Base-by-base conservation (phyloP, 2,888 invertebrate species). In the Sialis fuliginosa region DNA sequence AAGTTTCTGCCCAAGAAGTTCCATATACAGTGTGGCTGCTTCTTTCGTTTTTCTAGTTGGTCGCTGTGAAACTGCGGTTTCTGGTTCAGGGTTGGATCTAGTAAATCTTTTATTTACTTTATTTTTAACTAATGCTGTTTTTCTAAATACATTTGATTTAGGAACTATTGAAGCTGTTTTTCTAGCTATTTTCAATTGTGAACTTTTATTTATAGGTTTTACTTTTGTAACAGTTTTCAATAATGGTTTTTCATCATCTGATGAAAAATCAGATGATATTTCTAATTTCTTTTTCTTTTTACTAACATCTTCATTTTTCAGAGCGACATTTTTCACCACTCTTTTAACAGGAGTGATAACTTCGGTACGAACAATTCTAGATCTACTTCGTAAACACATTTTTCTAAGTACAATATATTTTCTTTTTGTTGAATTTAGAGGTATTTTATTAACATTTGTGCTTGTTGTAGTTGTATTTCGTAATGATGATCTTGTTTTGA, bases 1-100 rank as follows among this genome's bases (percentile, higher is more conserved):
- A 45, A 82, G 64, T 58, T 80, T 80, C 53, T 79, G 75, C 4
- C 79, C 79, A 43, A 83, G 67, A 51, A 82, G 73, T 56, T 81
- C 81, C 77, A 83, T 78, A 53, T 80, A 81, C 47, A 81, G 72
- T 6, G 81, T 73, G 2, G 82, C 82, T 30, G 81, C 81, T 62
- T 81, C 81, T 61, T 83, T 84, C 1, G 81, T 81, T 61, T 81
- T 82, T 34, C 83, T 67, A 7, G 75, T 70, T 0, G 79, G 80
- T 39, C 81, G 60, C 49, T 60, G 59, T 5, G 59, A 52, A n/a
- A 58, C 44, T 5, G 30, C 33, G 6, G 33, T 39, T 46, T 45
- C 46, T 42, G 13, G 42, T 34, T 40, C 13, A 5, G 42, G 13
- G 10, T 31, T 8, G 5, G 48, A 46, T 30, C 46, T 33, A 8